Evolutionary conservation across 30 jellyfish, hydroid and myxozoan genomes (phyloP).

Genomic region (Aurelia coerulea): DNA sequence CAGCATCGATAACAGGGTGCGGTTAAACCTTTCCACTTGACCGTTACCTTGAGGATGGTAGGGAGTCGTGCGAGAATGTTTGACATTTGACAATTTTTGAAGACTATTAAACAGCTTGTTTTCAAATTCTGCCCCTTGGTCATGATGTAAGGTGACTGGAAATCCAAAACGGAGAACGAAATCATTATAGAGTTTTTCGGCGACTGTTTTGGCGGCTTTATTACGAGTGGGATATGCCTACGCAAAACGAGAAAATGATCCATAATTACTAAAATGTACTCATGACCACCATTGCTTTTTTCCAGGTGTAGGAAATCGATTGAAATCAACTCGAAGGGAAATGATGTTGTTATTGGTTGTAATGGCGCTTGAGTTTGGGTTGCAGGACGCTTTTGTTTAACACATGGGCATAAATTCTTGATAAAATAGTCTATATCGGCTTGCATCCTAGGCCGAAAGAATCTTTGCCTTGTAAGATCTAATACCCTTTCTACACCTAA

Average conservation of each 20-base stretch:
- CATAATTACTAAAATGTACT: slow-evolving; percentile 35
- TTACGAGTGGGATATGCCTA: slow-evolving; percentile 47
- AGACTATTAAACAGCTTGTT: slow-evolving; percentile 21
- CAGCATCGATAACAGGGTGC: slow-evolving; percentile 41
- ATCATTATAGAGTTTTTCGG: slow-evolving; percentile 36
- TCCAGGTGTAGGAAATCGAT: slow-evolving; percentile 60
- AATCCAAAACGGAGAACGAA: slow-evolving; percentile 28
- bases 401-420: neutral
- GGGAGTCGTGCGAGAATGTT: slow-evolving; percentile 45
- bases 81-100: slow-evolving; percentile 20
- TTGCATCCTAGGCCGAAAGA: slow-evolving; percentile 42
- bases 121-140: slow-evolving; percentile 61
- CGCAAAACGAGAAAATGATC: slow-evolving; percentile 62
- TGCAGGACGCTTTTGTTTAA: slow-evolving; percentile 1
- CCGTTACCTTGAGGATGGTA: slow-evolving; percentile 66
- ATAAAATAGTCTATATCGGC: slow-evolving; percentile 11
- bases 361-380: neutral
- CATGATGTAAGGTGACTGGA: slow-evolving; percentile 56
- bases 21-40: slow-evolving; percentile 42
- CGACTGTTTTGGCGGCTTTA: slow-evolving; percentile 55
- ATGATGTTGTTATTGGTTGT: neutral
- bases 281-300: slow-evolving; percentile 45
- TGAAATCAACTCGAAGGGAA: slow-evolving; percentile 42
- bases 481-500: too few relatives aligned
- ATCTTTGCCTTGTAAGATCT: too few relatives aligned